These are phyloP conservation scores for Arenicola marina DNA, from an alignment of 2,888 invertebrate species.

Conservation along the genomic window DNA sequence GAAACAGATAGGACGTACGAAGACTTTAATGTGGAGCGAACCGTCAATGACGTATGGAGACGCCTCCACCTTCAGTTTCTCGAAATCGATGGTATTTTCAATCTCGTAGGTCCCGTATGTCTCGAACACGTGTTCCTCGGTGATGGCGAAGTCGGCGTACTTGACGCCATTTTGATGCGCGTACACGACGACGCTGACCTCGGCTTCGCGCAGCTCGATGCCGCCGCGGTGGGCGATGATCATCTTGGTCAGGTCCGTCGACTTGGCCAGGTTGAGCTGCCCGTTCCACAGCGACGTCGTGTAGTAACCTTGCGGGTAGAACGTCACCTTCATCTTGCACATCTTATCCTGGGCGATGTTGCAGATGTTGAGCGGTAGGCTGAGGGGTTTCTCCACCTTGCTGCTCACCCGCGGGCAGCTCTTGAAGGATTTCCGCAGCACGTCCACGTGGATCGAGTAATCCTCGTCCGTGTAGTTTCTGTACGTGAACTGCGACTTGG, in stretches of 20 bases:
- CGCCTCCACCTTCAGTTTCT: conserved; percentile 22
- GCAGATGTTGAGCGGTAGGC: conserved; percentile 28
- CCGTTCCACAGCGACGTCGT: conserved; percentile 35
- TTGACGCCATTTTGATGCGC: conserved; percentile 26
- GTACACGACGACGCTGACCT: conserved; percentile 29
- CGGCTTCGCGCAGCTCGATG: conserved; percentile 27
- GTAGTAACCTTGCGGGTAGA: conserved; percentile 32
- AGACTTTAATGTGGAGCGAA: conserved; percentile 25
- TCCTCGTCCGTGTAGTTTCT: conserved; percentile 60
- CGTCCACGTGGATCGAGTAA: conserved; percentile 32
- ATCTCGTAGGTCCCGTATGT: conserved; percentile 31
- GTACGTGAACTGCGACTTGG: conserved; percentile 50
- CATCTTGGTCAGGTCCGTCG: conserved; percentile 30
- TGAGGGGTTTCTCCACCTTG: conserved; percentile 32
- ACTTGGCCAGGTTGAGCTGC: conserved; percentile 32
- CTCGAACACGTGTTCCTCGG: conserved; percentile 27
- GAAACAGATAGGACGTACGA: conserved; percentile 29
- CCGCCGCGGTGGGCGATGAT: conserved; percentile 34
- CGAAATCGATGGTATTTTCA: conserved; percentile 29
- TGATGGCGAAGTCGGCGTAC: conserved; percentile 26
- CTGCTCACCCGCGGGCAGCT: conserved; percentile 33
- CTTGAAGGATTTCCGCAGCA: conserved; percentile 27
- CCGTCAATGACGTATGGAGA: conserved; percentile 27
- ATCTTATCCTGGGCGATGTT: conserved; percentile 27
- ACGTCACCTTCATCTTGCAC: conserved; percentile 34